These are phyloP conservation scores for Hoplostethus atlanticus DNA, from an alignment of 2,797 vertebrate species.

Conservation along the genomic window DNA sequence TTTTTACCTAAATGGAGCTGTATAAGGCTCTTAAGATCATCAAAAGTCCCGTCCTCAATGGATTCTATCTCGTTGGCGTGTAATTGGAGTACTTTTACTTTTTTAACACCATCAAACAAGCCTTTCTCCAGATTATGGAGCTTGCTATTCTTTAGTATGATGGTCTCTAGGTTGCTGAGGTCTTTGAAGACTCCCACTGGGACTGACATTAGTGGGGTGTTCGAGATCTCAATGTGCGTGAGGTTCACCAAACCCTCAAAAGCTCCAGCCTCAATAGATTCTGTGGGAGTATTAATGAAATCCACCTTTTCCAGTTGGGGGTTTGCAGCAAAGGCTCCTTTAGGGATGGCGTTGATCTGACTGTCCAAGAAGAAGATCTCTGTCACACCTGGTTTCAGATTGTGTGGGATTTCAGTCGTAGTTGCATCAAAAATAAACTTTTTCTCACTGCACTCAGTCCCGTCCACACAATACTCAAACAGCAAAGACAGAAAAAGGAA, in stretches of 20 bases:
- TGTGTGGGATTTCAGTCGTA: slow-evolving; percentile 74
- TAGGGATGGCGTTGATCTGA: slow-evolving; percentile 74
- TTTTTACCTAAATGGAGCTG: slow-evolving; percentile 84
- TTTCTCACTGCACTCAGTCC: slow-evolving; percentile 34
- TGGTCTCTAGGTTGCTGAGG: slow-evolving; percentile 76
- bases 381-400: slow-evolving; percentile 58
- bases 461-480: slow-evolving; percentile 27
- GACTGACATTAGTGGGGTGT: slow-evolving; percentile 69
- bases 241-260: slow-evolving; percentile 83
- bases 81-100: slow-evolving; percentile 72
- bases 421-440: slow-evolving; percentile 64
- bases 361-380: slow-evolving; percentile 83
- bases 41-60: slow-evolving; percentile 85
- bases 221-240: slow-evolving; percentile 78
- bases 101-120: slow-evolving; percentile 80
- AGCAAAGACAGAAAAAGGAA: slow-evolving; percentile 63
- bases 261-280: slow-evolving; percentile 81
- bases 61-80: slow-evolving; percentile 79
- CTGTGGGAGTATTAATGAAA: slow-evolving; percentile 76
- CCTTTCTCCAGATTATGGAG: slow-evolving; percentile 78
- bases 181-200: slow-evolving; percentile 79
- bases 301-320: slow-evolving; percentile 78
- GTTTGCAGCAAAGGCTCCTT: slow-evolving; percentile 80
- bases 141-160: slow-evolving; percentile 81
- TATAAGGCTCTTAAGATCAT: slow-evolving; percentile 78